These are phyloP conservation scores for Tyrophagus putrescentiae DNA, from an alignment of 1,140 invertebrate species.

Conservation along the genomic window DNA sequence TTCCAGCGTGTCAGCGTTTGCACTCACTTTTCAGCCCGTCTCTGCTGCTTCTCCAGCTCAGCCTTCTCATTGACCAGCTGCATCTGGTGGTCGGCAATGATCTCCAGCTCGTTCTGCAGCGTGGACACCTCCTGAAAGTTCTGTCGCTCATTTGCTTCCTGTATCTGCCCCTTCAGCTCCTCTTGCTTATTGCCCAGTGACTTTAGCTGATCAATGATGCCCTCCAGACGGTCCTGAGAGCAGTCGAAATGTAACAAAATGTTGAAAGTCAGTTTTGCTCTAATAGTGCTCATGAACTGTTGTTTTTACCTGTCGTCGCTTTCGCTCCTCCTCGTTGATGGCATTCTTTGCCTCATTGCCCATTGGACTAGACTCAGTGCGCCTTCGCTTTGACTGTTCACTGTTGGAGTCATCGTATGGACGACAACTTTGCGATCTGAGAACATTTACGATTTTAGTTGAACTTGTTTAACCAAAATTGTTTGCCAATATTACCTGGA, in stretches of 20 bases:
- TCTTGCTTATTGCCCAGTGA: slow-evolving; percentile 37
- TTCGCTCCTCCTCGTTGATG: slow-evolving; percentile 27
- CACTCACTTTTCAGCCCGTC: slow-evolving; percentile 29
- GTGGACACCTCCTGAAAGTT: slow-evolving; percentile 31
- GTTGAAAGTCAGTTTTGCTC: background rate
- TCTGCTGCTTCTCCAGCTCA: slow-evolving; percentile 37
- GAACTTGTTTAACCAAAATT: background rate
- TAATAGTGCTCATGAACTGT: background rate
- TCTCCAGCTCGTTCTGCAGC: slow-evolving; percentile 37
- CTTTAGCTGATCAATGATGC: slow-evolving; percentile 38
- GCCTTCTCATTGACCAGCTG: slow-evolving; percentile 41
- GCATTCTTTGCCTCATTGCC: background rate
- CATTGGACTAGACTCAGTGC: slow-evolving; percentile 4
- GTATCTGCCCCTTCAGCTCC: slow-evolving; percentile 35
- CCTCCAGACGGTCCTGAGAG: slow-evolving; percentile 39
- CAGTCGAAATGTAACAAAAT: background rate
- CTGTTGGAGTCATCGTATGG: slow-evolving; percentile 20
- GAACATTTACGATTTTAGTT: slow-evolving; percentile 5
- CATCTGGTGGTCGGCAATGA: slow-evolving; percentile 36
- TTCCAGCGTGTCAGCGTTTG: background rate
- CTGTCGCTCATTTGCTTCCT: slow-evolving; percentile 30
- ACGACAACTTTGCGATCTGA: slow-evolving; percentile 26
- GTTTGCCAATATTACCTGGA: slow-evolving; percentile 44
- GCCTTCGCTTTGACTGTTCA: slow-evolving; percentile 23
- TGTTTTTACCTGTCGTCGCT: slow-evolving; percentile 27